These are phyloP conservation scores for Maniola hyperantus DNA, from an alignment of 2,888 invertebrate species.

Conservation along the genomic window DNA sequence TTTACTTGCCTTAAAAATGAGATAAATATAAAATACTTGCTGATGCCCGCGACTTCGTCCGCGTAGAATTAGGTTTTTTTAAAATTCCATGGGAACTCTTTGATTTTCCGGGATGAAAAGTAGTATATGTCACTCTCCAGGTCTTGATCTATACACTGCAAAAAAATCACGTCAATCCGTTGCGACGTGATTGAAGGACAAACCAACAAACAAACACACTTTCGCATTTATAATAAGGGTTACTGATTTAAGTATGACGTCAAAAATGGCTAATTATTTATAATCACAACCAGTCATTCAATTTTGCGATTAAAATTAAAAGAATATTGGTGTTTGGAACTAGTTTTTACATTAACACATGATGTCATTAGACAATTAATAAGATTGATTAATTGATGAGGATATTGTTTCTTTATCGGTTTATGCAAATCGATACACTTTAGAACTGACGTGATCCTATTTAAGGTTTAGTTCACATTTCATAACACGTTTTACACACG, in stretches of 20 bases:
- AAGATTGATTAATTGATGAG: slow-evolving; percentile 3
- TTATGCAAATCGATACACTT: slow-evolving; percentile 16
- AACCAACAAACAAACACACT: neutral
- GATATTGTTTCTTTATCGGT: slow-evolving; percentile 7
- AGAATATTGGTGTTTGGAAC: neutral
- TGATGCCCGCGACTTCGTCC: no score
- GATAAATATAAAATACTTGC: neutral
- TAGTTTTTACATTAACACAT: neutral
- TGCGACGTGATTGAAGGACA: no score
- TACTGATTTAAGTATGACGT: neutral
- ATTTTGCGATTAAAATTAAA: slow-evolving; percentile 13
- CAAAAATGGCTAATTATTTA: slow-evolving; percentile 7
- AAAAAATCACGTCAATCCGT: no score
- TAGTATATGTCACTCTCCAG: no score
- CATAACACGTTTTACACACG: no score
- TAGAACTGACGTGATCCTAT: neutral
- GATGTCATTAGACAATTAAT: slow-evolving; percentile 17
- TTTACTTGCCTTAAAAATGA: slow-evolving; percentile 9
- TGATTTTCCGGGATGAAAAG: no score
- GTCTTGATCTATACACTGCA: no score
- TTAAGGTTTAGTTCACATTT: neutral
- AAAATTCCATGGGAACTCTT: no score
- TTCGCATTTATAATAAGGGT: no score
- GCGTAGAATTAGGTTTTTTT: no score
- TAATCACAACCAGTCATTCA: slow-evolving; percentile 11